Base-by-base conservation (phyloP, 2,113 vertebrate genomes). In the Rhipidura dahli region DNA sequence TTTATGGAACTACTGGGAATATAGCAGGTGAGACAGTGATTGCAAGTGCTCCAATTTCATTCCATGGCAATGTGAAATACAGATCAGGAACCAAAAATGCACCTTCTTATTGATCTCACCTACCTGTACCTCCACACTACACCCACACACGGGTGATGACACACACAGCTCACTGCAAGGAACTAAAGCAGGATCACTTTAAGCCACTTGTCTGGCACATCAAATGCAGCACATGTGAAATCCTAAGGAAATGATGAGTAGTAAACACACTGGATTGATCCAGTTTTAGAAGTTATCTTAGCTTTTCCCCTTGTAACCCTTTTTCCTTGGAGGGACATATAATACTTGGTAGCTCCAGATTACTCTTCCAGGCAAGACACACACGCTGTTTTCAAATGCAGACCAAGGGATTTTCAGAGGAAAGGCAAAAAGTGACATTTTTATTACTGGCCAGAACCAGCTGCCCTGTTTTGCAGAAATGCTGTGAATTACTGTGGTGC, bases 401-500 rank as follows among this genome's bases (percentile, higher is more conserved):
- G 31, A 37, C 15, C 59, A 40, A 31, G 54, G 54, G 13, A 8
- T 49, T 81, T 65, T 3, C 37, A 61, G 49, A 77, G 30, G 13
- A 86, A 91, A 49, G 60, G 30, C 28, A 42, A 61, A 19, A 15
- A n/a, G 35, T 17, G 37, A n/a, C 2, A 28, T 49, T 84, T 53
- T 53, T 17, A 23, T 24, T 21, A 28, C 40, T 24, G 28, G 40
- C 15, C 77, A 81, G 40, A 89, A 69, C 16, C 49, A 57, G 30
- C 13, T 73, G 31, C 7, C n/a, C n/a, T 28, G 45, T 35, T 70
- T 18, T 89, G 45, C 19, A 64, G 30, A 53, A 86, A 13, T 2
- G 1, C 30, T 30, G 0, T 10, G 11, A 72, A 42, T 44, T 31
- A 10, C 15, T 30, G 1, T 1, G 1, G 9, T 87, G 18, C 28